Evolutionary conservation across 30 jellyfish, hydroid and myxozoan genomes (phyloP).

Genomic region (Aurelia aurita): DNA sequence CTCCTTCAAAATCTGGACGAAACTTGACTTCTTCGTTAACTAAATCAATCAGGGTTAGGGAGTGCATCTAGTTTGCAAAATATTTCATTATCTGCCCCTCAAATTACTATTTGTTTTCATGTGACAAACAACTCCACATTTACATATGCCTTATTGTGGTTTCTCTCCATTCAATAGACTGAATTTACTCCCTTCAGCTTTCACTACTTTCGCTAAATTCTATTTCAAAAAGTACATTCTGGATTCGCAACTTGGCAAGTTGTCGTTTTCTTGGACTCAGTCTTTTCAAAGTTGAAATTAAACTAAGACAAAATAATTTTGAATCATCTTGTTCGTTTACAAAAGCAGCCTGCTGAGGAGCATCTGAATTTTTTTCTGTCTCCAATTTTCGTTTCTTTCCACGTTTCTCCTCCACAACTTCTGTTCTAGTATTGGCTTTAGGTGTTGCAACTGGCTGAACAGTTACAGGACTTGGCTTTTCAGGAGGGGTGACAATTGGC

Average conservation of each 20-base stretch:
- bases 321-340: constrained; percentile 69
- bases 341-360: constrained; percentile 38
- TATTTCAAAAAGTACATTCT: constrained; percentile 68
- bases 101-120: no score
- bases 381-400: constrained; percentile 52
- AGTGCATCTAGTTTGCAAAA: no score
- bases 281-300: constrained; percentile 70
- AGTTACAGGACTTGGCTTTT: neutral
- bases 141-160: no score
- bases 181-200: neutral
- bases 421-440: neutral
- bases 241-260: constrained; percentile 72
- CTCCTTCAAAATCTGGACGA: no score
- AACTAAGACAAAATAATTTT: constrained; percentile 73
- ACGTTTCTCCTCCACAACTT: constrained; percentile 6
- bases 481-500: neutral
- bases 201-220: constrained; percentile 40
- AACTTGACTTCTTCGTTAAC: no score
- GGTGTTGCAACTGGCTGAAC: neutral
- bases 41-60: no score
- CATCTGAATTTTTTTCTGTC: constrained; percentile 29
- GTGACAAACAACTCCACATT: no score
- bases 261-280: constrained; percentile 60
- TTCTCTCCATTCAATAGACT: no score
- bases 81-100: no score